Evolutionary conservation across 2,797 vertebrate species (phyloP).

Genomic region (Danio jaintianensis): DNA sequence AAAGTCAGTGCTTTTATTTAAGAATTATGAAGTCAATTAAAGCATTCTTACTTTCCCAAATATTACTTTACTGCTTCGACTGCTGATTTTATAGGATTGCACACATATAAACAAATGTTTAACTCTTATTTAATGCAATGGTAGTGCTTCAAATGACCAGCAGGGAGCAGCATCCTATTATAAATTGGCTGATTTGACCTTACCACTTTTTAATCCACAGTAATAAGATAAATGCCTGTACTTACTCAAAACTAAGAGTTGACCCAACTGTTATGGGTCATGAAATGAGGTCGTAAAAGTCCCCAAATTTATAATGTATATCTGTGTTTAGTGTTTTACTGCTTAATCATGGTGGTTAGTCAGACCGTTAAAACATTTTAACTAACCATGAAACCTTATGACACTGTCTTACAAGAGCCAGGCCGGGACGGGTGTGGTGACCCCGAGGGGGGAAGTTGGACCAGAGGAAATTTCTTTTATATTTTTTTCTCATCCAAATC

Average conservation of each 20-base stretch:
- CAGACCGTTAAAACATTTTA: not conserved
- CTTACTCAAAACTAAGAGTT: not conserved
- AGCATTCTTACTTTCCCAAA: too few species aligned
- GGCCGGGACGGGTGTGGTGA: not conserved
- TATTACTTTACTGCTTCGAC: too few species aligned
- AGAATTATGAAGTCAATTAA: too few species aligned
- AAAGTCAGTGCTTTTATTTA: too few species aligned
- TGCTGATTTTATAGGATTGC: too few species aligned
- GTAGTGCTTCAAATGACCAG: not conserved
- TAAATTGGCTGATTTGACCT: not conserved
- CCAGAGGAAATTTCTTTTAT: not conserved
- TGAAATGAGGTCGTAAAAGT: not conserved
- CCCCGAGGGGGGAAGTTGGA: not conserved
- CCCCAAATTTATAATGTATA: not conserved
- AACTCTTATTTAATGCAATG: too few species aligned
- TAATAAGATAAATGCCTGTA: not conserved
- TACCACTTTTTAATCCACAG: not conserved
- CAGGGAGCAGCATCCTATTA: conserved; percentile 21
- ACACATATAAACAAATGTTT: too few species aligned
- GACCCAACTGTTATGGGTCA: not conserved
- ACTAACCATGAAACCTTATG: not conserved
- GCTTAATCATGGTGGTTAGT: not conserved
- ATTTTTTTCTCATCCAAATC: not conserved
- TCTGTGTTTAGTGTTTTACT: not conserved
- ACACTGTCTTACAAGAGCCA: not conserved